Evolutionary conservation across 2,113 vertebrate species (phyloP).

Genomic region (Stictonetta naevosa): DNA sequence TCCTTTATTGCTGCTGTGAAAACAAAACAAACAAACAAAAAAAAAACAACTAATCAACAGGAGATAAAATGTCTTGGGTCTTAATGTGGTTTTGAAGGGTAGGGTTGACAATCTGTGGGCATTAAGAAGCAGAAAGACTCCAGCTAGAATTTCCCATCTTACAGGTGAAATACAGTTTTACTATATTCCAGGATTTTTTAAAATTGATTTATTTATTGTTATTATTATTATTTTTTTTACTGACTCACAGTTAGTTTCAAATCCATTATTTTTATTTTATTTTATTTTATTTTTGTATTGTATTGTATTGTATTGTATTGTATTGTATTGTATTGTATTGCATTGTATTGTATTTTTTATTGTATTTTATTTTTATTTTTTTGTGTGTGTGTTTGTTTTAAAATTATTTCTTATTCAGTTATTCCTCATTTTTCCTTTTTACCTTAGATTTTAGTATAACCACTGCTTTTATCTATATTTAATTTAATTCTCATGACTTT

Average conservation of each 20-base stretch:
- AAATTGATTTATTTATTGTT: too few relatives aligned
- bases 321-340: too few relatives aligned
- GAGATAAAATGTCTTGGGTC: neutral
- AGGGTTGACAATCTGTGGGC: rapidly evolving
- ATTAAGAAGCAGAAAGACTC: neutral
- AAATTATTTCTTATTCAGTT: neutral
- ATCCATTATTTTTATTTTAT: neutral
- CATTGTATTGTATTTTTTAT: too few relatives aligned
- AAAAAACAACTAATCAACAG: neutral
- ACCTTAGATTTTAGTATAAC: neutral
- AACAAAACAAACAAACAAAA: neutral
- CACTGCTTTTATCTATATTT: neutral
- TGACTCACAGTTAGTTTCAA: neutral
- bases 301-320: too few relatives aligned
- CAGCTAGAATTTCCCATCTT: neutral
- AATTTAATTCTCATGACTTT: neutral
- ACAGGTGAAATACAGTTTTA: neutral
- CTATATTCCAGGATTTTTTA: neutral
- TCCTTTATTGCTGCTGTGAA: neutral
- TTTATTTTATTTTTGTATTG: too few relatives aligned
- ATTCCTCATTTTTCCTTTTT: neutral
- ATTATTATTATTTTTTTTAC: neutral
- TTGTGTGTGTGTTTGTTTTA: neutral
- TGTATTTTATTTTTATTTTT: too few relatives aligned
- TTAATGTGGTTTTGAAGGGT: neutral